These are phyloP conservation scores for Catocala fraxini DNA, from an alignment of 2,888 invertebrate species.

Conservation along the genomic window DNA sequence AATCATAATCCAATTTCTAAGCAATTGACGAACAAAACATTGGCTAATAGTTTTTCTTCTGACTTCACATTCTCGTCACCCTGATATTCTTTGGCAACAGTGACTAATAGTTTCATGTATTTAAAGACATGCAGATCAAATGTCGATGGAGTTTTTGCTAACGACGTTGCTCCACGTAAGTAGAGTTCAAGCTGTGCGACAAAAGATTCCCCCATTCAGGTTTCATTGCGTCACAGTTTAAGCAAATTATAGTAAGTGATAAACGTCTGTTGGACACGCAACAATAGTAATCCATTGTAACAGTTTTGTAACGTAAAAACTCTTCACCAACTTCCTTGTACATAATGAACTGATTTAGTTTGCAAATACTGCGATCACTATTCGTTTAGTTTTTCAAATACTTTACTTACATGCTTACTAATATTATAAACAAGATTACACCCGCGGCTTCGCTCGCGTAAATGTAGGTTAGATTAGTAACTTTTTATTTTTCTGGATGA, in stretches of 20 bases:
- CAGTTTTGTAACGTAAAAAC: slow-evolving; percentile 22
- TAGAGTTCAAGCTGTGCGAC: slow-evolving; percentile 12
- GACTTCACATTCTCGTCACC: slow-evolving; percentile 2
- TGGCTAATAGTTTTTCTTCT: not conserved
- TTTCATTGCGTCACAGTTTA: slow-evolving; percentile 34
- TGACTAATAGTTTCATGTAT: slow-evolving; percentile 20
- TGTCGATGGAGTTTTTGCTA: slow-evolving; percentile 21
- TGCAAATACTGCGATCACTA: not conserved
- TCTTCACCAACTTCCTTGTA: slow-evolving; percentile 15
- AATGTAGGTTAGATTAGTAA: no score
- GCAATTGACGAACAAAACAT: no score
- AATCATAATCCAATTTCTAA: no score
- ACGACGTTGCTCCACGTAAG: slow-evolving; percentile 25
- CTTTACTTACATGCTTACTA: no score
- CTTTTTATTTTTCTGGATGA: no score
- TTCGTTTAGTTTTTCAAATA: not conserved
- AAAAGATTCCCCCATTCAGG: slow-evolving; percentile 22
- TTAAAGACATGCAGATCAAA: slow-evolving; percentile 33
- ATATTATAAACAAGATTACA: no score
- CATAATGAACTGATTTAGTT: slow-evolving; percentile 10
- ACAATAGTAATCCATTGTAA: slow-evolving; percentile 22
- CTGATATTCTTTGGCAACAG: slow-evolving; percentile 14
- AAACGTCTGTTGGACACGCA: slow-evolving; percentile 30
- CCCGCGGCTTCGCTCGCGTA: no score
- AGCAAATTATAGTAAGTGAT: slow-evolving; percentile 30